phyloP scores from a whole-genome alignment of 2,113 vertebrate genomes.

The Rutilus rutilus region DNA sequence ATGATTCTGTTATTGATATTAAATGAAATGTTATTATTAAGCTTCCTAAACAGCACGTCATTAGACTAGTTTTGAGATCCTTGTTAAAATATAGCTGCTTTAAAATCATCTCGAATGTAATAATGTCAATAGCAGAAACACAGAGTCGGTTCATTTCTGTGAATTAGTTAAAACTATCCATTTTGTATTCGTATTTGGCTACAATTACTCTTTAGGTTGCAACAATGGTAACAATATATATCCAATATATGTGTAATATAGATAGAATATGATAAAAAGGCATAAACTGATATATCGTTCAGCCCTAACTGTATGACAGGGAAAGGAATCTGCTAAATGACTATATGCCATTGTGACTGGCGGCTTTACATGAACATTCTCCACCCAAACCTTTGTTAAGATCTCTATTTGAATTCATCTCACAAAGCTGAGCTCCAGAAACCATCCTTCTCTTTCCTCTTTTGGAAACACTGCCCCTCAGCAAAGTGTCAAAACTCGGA shows the following conservation, averaged over 20 bases:
- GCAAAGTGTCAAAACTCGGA: slow-evolving; percentile 41
- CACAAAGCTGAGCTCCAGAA: slow-evolving; percentile 29
- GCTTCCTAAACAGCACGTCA: neutral
- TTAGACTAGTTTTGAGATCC: neutral
- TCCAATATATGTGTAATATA: neutral
- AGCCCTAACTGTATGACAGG: too few relatives aligned
- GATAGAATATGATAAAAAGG: neutral
- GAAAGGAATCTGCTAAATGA: neutral
- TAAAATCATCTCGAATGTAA: too few relatives aligned
- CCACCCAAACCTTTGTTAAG: slow-evolving; percentile 17
- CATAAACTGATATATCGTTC: too few relatives aligned
- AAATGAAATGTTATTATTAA: neutral
- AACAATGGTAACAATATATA: neutral
- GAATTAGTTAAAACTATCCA: neutral
- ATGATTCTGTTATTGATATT: neutral
- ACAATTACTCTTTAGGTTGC: neutral
- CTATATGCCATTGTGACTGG: neutral
- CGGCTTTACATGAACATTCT: neutral
- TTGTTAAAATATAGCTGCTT: too few relatives aligned
- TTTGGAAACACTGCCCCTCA: slow-evolving; percentile 17
- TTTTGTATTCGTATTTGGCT: neutral
- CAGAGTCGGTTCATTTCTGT: neutral
- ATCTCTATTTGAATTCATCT: neutral
- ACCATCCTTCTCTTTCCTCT: slow-evolving; percentile 1
- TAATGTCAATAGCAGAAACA: too few relatives aligned